These are phyloP conservation scores for Drosophila kanekoi DNA, from an alignment of 2,888 invertebrate genomes.

Conservation along the genomic window DNA sequence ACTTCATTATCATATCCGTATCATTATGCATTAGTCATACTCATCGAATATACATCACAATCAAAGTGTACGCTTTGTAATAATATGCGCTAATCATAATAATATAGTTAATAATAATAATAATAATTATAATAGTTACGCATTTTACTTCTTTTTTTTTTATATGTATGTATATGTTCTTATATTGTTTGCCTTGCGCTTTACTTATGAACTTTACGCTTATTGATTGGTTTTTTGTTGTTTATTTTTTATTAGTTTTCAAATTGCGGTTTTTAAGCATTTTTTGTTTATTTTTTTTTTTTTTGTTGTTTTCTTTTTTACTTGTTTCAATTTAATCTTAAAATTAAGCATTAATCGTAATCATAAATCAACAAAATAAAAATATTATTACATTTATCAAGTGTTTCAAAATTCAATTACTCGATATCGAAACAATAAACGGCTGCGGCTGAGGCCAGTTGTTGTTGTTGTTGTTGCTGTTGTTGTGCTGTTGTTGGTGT, in stretches of 20 bases:
- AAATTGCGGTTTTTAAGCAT: constrained; percentile 1
- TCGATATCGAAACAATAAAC: constrained; percentile 66
- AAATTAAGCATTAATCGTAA: constrained; percentile 70
- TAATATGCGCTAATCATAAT: constrained; percentile 66
- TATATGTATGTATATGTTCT: constrained; percentile 34
- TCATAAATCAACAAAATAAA: constrained; percentile 77
- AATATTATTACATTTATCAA: constrained; percentile 74
- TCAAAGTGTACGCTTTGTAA: constrained; percentile 79
- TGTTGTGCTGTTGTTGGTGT: constrained; percentile 31
- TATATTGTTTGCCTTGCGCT: constrained; percentile 41
- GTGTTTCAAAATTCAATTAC: constrained; percentile 62
- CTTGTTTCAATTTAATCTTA: constrained; percentile 46
- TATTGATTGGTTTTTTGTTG: constrained; percentile 27
- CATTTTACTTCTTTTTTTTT: constrained; percentile 35
- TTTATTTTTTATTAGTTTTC: constrained; percentile 25
- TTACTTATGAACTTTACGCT: constrained; percentile 39
- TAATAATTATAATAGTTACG: constrained; percentile 65
- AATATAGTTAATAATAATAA: constrained; percentile 60
- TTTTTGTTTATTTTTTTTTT: too few relatives aligned
- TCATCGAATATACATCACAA: constrained; percentile 80
- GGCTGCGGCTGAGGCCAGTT: constrained; percentile 28
- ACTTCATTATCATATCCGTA: constrained; percentile 79
- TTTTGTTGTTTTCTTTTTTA: constrained; percentile 18
- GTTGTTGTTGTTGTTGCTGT: constrained; percentile 11
- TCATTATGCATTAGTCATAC: constrained; percentile 74